Percentiles rank a stretch among this genome's conserved stretches.
Conservation (phyloP, 1,140 invertebrate species). For the Coptotermes formosanus region DNA sequence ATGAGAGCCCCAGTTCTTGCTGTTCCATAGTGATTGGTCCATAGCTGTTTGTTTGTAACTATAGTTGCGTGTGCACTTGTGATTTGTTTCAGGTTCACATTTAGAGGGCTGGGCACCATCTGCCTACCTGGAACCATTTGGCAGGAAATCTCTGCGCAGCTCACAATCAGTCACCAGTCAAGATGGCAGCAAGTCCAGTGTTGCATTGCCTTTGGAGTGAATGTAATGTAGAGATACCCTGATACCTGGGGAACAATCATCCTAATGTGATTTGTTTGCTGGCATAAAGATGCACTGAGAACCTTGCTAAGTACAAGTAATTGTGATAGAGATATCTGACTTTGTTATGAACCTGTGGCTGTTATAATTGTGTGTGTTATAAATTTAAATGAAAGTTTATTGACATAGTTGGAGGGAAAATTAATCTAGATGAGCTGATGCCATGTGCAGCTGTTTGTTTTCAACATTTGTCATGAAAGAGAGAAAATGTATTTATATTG, state of each 20-base stretch:
- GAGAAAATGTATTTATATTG: no score
- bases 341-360: no score
- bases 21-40: no score
- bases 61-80: not conserved
- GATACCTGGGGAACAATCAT: not conserved
- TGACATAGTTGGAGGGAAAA: no score
- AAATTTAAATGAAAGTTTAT: no score
- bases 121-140: slow-evolving; percentile 81
- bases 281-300: not conserved
- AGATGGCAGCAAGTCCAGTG: slow-evolving; percentile 9
- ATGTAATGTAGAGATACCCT: not conserved
- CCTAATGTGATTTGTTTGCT: not conserved
- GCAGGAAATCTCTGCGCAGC: slow-evolving; percentile 68
- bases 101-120: slow-evolving; percentile 91
- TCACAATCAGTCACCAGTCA: slow-evolving; percentile 23
- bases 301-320: not conserved
- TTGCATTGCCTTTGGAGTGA: not conserved
- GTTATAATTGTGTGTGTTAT: no score
- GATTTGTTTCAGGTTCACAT: slow-evolving; percentile 52
- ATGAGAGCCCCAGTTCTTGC: no score
- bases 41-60: not conserved
- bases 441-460: no score
- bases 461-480: no score
- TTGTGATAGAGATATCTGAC: not conserved
- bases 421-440: no score